Base-by-base conservation (phyloP, 2,797 vertebrate genomes). In the Potorous gilbertii region DNA sequence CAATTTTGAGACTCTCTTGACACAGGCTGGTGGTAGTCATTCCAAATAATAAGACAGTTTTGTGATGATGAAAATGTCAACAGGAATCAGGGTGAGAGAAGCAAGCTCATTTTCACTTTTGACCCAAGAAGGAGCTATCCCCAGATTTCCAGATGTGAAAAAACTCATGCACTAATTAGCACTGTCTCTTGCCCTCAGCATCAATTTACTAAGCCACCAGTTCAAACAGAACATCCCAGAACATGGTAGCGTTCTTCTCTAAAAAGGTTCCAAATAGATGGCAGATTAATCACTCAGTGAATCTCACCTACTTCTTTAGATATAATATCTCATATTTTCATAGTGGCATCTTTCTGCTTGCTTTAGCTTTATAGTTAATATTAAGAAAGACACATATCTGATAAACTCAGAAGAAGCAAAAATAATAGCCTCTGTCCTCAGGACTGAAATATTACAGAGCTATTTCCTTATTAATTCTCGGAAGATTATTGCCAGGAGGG, bases 81-180 rank as follows among this genome's bases (percentile, higher is more conserved):
- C 96, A 91, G 94, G 96, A 96, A 93, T 94, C 95, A 87, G 93
- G 91, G 74, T 12, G 94, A 97, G 95, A 95, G 93, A 92, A 93
- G 96, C 95, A 92, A 96, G 96, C 96, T 97, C 94, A 92, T 98
- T 93, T 94, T 97, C 95, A 95, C 55, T 98, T 98, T 96, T 96
- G 91, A 94, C 97, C 94, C 90, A 91, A 97, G 95, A 95, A 92
- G 96, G 97, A 56, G 90, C 95, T 96, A 11, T 96, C 95, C 93
- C 96, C 97, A 96, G 97, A 55, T 95, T 95, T 97, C 94, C 96
- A 96, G 94, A 96, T 93, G 74, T 96, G 96, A 95, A 96, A 96
- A 92, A 92, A 91, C 97, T 97, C 95, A 55, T 0, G 89, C 55
- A 90, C 97, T 96, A 96, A 96, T 97, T 97, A 95, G 96, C 92